Evolutionary conservation across 2,888 invertebrate species (phyloP).

Genomic region (Alitta virens): DNA sequence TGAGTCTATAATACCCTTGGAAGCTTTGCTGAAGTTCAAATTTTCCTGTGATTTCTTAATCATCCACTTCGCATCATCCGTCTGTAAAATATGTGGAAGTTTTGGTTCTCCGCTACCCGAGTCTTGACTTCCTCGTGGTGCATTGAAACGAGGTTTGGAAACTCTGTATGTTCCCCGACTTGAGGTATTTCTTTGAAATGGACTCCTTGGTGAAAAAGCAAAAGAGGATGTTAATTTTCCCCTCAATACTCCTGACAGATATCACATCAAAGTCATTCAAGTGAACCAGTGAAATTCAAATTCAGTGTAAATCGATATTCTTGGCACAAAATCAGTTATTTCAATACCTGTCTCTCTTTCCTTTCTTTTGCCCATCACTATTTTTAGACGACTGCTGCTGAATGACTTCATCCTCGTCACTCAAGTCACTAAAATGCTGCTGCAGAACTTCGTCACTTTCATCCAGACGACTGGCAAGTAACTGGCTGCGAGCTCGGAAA

Average conservation of each 20-base stretch:
- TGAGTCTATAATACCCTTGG: too few relatives aligned
- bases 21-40: too few relatives aligned
- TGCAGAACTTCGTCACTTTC: conserved; percentile 54
- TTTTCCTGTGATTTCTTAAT: background rate
- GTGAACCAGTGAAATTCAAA: too few relatives aligned
- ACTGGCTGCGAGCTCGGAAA: conserved; percentile 55
- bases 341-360: too few relatives aligned
- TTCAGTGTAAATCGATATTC: too few relatives aligned
- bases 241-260: too few relatives aligned
- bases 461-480: conserved; percentile 51
- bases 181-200: conserved; percentile 15
- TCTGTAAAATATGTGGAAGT: conserved; percentile 11
- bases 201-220: background rate
- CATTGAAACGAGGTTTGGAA: conserved; percentile 13
- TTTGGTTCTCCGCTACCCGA: background rate
- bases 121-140: background rate
- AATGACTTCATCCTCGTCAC: conserved; percentile 13
- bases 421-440: conserved; percentile 42
- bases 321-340: too few relatives aligned
- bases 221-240: too few relatives aligned
- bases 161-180: conserved; percentile 24
- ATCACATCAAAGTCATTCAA: too few relatives aligned
- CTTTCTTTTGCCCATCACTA: too few relatives aligned
- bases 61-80: conserved; percentile 20
- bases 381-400: too few relatives aligned